phyloP scores from a whole-genome alignment of 2,113 vertebrate genomes.

The Channa argus region DNA sequence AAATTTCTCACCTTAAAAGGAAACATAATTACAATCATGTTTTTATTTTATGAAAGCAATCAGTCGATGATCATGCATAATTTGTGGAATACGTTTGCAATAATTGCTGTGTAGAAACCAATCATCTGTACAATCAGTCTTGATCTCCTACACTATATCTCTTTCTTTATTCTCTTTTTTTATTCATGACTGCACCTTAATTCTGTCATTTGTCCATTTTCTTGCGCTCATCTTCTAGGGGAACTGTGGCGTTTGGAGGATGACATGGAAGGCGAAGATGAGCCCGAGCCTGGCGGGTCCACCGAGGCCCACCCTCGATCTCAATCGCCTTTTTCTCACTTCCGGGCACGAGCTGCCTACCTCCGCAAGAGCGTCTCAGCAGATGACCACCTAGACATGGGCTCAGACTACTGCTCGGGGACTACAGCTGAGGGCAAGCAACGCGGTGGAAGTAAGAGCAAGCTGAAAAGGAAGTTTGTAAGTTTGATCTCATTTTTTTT shows the following conservation, averaged over 20 bases:
- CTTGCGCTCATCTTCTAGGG: slow-evolving; percentile 66
- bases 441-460: slow-evolving; percentile 76
- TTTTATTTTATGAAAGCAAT: slow-evolving; percentile 42
- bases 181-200: not conserved
- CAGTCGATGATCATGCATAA: slow-evolving; percentile 22
- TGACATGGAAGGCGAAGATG: slow-evolving; percentile 79
- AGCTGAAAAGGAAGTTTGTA: slow-evolving; percentile 92
- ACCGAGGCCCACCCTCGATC: slow-evolving; percentile 74
- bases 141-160: not conserved
- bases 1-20: slow-evolving; percentile 43
- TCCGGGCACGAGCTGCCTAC: slow-evolving; percentile 86
- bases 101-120: slow-evolving; percentile 39
- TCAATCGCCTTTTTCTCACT: slow-evolving; percentile 86
- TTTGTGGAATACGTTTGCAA: slow-evolving; percentile 30
- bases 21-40: slow-evolving; percentile 41
- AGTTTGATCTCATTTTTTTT: slow-evolving; percentile 70
- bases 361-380: slow-evolving; percentile 91
- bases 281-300: slow-evolving; percentile 32
- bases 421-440: slow-evolving; percentile 71
- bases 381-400: slow-evolving; percentile 87
- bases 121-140: slow-evolving; percentile 18
- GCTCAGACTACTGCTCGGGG: slow-evolving; percentile 69
- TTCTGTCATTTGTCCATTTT: not conserved
- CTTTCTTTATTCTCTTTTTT: not conserved
- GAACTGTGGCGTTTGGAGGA: slow-evolving; percentile 90